phyloP scores from a whole-genome alignment of 2,113 vertebrate species.

The Oriolus oriolus region DNA sequence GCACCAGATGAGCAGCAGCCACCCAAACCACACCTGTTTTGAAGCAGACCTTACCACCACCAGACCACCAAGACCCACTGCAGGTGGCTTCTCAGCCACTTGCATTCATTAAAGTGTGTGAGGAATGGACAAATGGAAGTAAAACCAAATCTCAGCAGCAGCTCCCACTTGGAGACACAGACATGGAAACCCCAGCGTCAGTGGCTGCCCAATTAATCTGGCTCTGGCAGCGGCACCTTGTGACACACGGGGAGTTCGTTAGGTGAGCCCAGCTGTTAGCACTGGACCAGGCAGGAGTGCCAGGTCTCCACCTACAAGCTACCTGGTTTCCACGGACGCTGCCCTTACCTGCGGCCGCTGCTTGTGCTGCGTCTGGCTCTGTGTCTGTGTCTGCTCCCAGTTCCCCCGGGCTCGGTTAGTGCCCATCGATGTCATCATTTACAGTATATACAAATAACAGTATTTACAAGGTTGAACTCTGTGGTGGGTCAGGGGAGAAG shows the following conservation, averaged over 20 bases:
- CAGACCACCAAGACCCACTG: too few species aligned
- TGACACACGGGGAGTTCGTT: rapidly evolving
- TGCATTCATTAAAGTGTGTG: rapidly evolving
- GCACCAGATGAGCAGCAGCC: not conserved
- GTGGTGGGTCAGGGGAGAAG: not conserved
- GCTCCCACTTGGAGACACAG: not conserved
- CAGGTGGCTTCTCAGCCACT: not conserved
- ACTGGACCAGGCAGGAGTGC: not conserved
- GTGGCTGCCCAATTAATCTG: not conserved
- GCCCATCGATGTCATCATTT: constrained; percentile 99
- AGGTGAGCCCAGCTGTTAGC: not conserved
- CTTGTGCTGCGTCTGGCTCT: constrained; percentile 95
- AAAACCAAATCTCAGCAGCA: not conserved
- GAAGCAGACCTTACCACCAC: not conserved
- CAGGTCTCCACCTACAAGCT: not conserved
- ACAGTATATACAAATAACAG: constrained; percentile 99
- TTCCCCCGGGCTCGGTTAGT: constrained; percentile 90
- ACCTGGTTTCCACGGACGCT: not conserved
- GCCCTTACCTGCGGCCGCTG: constrained; percentile 84
- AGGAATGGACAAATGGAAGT: not conserved
- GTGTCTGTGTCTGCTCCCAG: constrained; percentile 96
- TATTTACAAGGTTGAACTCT: constrained; percentile 99
- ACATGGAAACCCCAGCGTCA: rapidly evolving
- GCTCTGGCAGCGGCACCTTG: not conserved
- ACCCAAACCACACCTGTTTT: not conserved